phyloP scores from a whole-genome alignment of 2,113 vertebrate genomes.

The Oncorhynchus tshawytscha region DNA sequence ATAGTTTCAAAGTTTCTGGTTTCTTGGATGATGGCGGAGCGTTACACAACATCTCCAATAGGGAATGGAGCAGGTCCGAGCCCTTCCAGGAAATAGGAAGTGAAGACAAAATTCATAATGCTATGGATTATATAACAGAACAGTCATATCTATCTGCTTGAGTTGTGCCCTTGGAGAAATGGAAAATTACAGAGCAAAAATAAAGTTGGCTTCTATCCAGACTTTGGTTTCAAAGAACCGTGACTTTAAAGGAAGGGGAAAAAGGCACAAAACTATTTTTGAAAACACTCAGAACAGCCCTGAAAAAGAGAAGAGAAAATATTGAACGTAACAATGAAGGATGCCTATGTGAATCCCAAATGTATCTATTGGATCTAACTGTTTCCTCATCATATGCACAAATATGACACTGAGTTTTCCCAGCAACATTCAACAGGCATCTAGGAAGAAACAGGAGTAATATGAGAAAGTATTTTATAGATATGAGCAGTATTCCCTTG shows the following conservation, averaged over 20 bases:
- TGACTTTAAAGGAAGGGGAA: slow-evolving; percentile 53
- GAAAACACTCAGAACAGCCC: slow-evolving; percentile 47
- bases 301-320: neutral
- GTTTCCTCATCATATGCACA: too few species aligned
- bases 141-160: slow-evolving; percentile 61
- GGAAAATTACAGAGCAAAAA: slow-evolving; percentile 66
- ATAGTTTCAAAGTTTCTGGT: slow-evolving; percentile 1
- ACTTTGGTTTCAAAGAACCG: slow-evolving; percentile 60
- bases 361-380: too few species aligned
- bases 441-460: neutral
- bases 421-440: too few species aligned
- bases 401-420: too few species aligned
- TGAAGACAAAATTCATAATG: slow-evolving; percentile 17
- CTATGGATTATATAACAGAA: slow-evolving; percentile 15
- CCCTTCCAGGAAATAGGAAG: slow-evolving; percentile 37
- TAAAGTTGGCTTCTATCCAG: slow-evolving; percentile 60
- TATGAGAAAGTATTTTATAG: neutral
- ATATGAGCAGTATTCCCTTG: neutral
- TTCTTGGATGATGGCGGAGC: slow-evolving; percentile 1
- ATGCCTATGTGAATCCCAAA: too few species aligned
- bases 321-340: neutral
- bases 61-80: slow-evolving; percentile 33
- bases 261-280: slow-evolving; percentile 60
- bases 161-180: slow-evolving; percentile 52
- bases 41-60: slow-evolving; percentile 27